Percentiles rank a stretch among this genome's conserved stretches.
These are phyloP conservation scores for Theodoxus fluviatilis DNA, from an alignment of 2,888 invertebrate species.

Conservation along the genomic window DNA sequence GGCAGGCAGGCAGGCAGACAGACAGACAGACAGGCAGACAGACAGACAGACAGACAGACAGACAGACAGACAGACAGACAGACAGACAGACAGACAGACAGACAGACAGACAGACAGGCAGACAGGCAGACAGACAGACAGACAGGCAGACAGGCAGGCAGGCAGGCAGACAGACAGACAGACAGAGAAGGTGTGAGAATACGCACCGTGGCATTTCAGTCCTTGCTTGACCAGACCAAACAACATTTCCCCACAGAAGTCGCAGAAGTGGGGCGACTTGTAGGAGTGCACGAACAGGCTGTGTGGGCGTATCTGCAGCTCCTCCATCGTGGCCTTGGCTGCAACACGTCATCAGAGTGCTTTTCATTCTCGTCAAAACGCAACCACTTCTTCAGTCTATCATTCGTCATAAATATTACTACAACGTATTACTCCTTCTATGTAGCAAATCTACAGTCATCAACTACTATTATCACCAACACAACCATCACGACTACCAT, in stretches of 20 bases:
- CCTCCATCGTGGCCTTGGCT: constrained; percentile 65
- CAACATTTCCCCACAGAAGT: constrained; percentile 99
- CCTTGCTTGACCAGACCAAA: constrained; percentile 98
- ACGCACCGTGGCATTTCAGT: constrained; percentile 94
- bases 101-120: too few species aligned
- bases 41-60: not conserved
- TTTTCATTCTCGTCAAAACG: too few species aligned
- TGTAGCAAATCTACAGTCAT: too few species aligned
- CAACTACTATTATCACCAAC: too few species aligned
- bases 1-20: not conserved
- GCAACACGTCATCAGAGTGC: too few species aligned
- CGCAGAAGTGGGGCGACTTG: constrained; percentile 98
- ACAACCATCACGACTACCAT: too few species aligned
- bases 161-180: not conserved
- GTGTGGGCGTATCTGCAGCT: constrained; percentile 73
- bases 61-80: not conserved
- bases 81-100: too few species aligned
- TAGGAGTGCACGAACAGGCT: constrained; percentile 95
- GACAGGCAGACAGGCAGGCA: not conserved
- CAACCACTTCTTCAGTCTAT: too few species aligned
- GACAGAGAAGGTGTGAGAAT: not conserved
- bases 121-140: not conserved
- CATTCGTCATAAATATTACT: too few species aligned
- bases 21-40: not conserved
- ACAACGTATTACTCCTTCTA: too few species aligned